phyloP scores from a whole-genome alignment of 2,797 vertebrate genomes.

The Enteromius afrohamiltoni region DNA sequence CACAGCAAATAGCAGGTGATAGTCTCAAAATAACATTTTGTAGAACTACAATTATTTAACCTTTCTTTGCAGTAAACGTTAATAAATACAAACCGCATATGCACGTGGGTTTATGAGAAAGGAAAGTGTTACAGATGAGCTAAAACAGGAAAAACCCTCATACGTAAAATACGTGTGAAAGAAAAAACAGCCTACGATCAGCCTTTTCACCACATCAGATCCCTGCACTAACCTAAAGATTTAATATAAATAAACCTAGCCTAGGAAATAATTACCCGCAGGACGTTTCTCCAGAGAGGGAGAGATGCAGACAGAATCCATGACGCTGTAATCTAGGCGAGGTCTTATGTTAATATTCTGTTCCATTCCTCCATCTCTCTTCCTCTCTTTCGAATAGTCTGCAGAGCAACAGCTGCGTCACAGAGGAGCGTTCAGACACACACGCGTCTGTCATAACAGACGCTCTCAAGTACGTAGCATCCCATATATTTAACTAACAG shows the following conservation, averaged over 20 bases:
- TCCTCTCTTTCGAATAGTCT: conserved; percentile 42
- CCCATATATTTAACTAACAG: conserved; percentile 10
- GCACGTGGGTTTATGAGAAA: conserved; percentile 10
- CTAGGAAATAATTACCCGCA: conserved; percentile 17
- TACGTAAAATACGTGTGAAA: neutral
- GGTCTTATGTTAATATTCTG: conserved; percentile 50
- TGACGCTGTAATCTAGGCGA: conserved; percentile 27
- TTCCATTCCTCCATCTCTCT: conserved; percentile 44
- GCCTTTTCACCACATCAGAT: conserved; percentile 10
- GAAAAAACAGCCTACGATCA: neutral
- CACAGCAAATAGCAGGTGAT: neutral
- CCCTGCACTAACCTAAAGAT: conserved; percentile 16
- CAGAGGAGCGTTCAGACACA: conserved; percentile 24
- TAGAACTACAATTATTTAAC: neutral
- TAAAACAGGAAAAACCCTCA: conserved; percentile 23
- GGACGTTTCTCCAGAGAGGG: conserved; percentile 22
- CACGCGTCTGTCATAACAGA: conserved; percentile 11
- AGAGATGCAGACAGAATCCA: conserved; percentile 28
- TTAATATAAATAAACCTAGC: conserved; percentile 17
- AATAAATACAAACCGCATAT: neutral
- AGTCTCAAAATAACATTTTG: neutral
- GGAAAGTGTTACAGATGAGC: neutral
- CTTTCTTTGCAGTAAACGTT: neutral
- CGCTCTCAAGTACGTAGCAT: conserved; percentile 16
- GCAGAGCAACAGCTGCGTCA: conserved; percentile 47